phyloP scores from a whole-genome alignment of 2,113 vertebrate species.

The Coptodon bakossiorum region DNA sequence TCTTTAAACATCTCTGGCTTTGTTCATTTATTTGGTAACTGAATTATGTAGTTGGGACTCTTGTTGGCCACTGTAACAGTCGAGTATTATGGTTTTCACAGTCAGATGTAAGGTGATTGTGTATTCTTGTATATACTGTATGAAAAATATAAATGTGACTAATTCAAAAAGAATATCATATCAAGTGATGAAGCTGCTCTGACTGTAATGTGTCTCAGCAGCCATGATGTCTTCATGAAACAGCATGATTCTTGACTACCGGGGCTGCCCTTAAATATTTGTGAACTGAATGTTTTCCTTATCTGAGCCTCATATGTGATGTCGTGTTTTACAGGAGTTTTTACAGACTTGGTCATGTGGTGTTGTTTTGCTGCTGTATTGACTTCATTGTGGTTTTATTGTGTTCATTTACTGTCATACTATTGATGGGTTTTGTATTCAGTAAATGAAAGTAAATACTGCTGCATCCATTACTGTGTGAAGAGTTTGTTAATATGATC shows the following conservation, averaged over 20 bases:
- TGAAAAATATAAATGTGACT: conserved; percentile 2
- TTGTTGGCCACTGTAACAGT: conserved; percentile 23
- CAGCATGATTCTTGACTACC: conserved; percentile 20
- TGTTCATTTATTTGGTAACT: neutral
- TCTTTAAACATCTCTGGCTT: neutral
- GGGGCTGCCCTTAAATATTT: neutral
- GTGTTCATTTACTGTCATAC: neutral
- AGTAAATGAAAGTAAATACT: conserved; percentile 5
- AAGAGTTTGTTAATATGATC: neutral
- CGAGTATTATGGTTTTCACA: conserved; percentile 15
- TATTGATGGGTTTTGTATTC: conserved; percentile 23
- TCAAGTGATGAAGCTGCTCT: conserved; percentile 1
- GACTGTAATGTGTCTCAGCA: neutral
- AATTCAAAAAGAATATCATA: neutral
- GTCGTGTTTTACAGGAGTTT: conserved; percentile 15
- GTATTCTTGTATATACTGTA: conserved; percentile 41
- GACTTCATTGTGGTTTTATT: neutral
- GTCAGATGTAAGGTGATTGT: conserved; percentile 20
- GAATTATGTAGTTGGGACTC: conserved; percentile 1
- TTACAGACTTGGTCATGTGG: neutral
- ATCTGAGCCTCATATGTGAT: neutral
- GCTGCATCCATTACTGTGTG: neutral
- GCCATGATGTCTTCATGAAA: neutral
- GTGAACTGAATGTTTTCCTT: neutral
- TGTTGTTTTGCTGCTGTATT: neutral